Evolutionary conservation across 2,113 vertebrate genomes (phyloP).

Genomic region (Aplodontia rufa): DNA sequence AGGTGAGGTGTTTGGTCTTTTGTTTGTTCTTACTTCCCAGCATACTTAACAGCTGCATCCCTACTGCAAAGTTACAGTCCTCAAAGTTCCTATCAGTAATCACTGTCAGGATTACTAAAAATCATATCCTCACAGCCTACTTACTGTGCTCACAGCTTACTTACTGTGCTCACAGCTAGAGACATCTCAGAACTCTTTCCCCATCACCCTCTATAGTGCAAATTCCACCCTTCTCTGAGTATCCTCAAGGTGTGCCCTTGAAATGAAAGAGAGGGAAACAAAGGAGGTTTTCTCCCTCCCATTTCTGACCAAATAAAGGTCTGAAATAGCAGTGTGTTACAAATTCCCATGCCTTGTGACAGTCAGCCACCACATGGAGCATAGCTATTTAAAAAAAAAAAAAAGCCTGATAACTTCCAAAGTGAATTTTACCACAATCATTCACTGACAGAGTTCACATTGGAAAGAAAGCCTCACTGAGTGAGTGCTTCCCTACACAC

Average conservation of each 20-base stretch:
- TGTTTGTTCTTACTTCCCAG: background rate
- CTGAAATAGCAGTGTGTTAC: background rate
- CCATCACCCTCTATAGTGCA: background rate
- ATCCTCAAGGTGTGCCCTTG: background rate
- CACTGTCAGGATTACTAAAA: background rate
- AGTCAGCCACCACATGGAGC: background rate
- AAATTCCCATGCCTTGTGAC: background rate
- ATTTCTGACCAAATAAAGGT: slow-evolving; percentile 2
- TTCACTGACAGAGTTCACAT: background rate
- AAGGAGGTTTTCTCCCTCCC: background rate
- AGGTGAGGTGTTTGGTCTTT: background rate
- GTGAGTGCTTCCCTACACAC: background rate
- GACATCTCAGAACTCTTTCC: background rate
- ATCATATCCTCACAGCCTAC: background rate
- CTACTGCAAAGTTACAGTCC: background rate
- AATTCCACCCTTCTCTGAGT: background rate
- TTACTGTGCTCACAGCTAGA: background rate
- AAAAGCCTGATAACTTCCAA: background rate
- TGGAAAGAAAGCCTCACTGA: background rate
- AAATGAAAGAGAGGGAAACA: background rate
- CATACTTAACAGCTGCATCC: background rate
- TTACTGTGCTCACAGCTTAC: too few species aligned
- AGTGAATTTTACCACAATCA: background rate
- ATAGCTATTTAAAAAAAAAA: too few species aligned
- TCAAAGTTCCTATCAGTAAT: background rate